Evolutionary conservation across 2,797 vertebrate species (phyloP).

Genomic region (Smutsia gigantea): DNA sequence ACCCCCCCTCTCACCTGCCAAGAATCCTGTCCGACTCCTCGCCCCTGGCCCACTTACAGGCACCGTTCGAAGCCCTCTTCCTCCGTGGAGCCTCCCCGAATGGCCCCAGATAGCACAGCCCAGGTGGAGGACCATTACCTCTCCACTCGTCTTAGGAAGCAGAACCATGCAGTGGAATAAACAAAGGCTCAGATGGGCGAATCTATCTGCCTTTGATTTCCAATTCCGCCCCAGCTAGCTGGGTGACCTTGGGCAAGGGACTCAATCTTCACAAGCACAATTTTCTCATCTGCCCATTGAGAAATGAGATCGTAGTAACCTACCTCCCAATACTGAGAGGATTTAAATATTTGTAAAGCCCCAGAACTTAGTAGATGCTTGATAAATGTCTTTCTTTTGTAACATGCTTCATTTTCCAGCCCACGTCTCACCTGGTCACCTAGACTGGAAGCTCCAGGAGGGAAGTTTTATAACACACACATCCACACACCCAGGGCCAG

Average conservation of each 20-base stretch:
- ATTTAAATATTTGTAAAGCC: neutral
- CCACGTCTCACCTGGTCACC: neutral
- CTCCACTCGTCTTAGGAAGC: neutral
- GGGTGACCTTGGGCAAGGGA: neutral
- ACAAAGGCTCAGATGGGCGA: neutral
- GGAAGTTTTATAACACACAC: neutral
- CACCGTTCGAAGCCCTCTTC: neutral
- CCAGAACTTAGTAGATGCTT: neutral
- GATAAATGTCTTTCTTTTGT: neutral
- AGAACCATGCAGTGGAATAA: neutral
- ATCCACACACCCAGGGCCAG: neutral
- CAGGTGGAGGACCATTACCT: neutral
- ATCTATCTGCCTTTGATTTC: neutral
- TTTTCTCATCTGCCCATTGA: neutral
- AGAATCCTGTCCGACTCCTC: neutral
- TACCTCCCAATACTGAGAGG: neutral
- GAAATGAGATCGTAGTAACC: neutral
- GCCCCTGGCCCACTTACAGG: too few species aligned
- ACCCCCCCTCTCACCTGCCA: neutral
- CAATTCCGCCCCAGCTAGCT: neutral
- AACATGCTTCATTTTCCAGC: neutral
- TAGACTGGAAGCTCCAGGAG: neutral
- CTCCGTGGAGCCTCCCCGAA: neutral
- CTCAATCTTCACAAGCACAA: neutral
- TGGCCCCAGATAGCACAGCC: neutral